These are phyloP conservation scores for Pimephales promelas DNA, from an alignment of 2,113 vertebrate genomes.

Conservation along the genomic window DNA sequence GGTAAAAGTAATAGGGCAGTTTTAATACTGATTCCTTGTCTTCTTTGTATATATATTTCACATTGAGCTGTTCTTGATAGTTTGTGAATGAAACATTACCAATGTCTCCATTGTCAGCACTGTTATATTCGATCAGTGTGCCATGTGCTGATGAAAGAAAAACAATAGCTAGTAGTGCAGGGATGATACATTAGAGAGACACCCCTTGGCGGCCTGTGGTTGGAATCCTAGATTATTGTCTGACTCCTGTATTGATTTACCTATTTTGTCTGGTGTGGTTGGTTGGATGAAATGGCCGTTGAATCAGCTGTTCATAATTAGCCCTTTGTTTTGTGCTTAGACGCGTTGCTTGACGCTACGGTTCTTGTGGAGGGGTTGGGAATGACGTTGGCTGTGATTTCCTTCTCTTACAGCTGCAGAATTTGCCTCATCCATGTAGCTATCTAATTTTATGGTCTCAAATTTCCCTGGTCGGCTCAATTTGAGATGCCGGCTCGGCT, in stretches of 20 bases:
- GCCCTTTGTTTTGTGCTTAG: constrained; percentile 51
- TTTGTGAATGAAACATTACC: constrained; percentile 25
- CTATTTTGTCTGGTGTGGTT: constrained; percentile 65
- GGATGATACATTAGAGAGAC: constrained; percentile 56
- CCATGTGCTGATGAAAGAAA: constrained; percentile 49
- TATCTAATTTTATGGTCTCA: constrained; percentile 80
- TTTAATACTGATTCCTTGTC: not conserved
- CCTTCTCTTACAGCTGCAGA: constrained; percentile 71
- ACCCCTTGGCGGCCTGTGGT: constrained; percentile 28
- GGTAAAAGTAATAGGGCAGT: not conserved
- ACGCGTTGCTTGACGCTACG: constrained; percentile 44
- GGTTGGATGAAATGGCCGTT: constrained; percentile 60
- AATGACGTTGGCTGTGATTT: constrained; percentile 57
- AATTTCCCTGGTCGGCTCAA: constrained; percentile 77
- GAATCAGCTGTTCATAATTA: constrained; percentile 71
- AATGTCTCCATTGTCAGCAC: constrained; percentile 21
- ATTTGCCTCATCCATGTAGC: constrained; percentile 64
- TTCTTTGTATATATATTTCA: not conserved
- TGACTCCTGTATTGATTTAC: constrained; percentile 70
- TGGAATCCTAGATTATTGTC: constrained; percentile 53
- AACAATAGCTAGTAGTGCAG: constrained; percentile 44
- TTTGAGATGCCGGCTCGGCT: constrained; percentile 77
- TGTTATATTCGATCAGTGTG: constrained; percentile 35
- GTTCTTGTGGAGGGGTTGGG: not conserved
- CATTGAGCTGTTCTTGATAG: constrained; percentile 10